Evolutionary conservation across 2,888 invertebrate genomes (phyloP).

Genomic region (Apocheima hispidaria): DNA sequence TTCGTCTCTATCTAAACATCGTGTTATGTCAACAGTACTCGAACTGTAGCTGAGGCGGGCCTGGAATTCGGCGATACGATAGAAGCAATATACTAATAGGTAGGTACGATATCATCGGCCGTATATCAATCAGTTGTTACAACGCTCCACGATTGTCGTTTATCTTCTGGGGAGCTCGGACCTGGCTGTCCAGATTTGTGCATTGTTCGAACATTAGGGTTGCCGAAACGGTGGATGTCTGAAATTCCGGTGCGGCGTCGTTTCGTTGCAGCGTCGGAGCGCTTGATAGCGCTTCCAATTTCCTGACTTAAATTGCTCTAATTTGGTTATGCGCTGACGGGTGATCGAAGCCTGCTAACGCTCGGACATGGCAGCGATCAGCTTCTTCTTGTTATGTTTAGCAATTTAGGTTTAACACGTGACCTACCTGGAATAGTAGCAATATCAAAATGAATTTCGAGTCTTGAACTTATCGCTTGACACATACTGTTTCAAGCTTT

Average conservation of each 20-base stretch:
- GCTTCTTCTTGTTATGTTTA: slow-evolving; percentile 59
- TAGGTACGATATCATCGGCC: slow-evolving; percentile 75
- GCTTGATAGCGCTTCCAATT: slow-evolving; percentile 84
- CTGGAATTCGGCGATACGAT: slow-evolving; percentile 76
- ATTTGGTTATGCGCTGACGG: slow-evolving; percentile 83
- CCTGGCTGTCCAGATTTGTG: slow-evolving; percentile 83
- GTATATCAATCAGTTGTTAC: slow-evolving; percentile 86
- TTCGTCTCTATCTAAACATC: slow-evolving; percentile 75
- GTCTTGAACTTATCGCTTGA: neutral
- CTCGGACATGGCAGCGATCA: slow-evolving; percentile 61
- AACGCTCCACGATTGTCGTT: slow-evolving; percentile 82
- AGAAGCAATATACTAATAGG: slow-evolving; percentile 52
- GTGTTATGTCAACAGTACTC: slow-evolving; percentile 81
- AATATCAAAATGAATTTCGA: slow-evolving; percentile 9
- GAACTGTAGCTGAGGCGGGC: slow-evolving; percentile 80
- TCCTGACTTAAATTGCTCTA: slow-evolving; percentile 86
- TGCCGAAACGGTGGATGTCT: slow-evolving; percentile 77
- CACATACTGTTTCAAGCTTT: too few relatives aligned
- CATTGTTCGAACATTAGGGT: slow-evolving; percentile 84
- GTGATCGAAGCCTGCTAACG: slow-evolving; percentile 76
- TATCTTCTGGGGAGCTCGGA: slow-evolving; percentile 81
- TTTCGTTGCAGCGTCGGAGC: slow-evolving; percentile 69
- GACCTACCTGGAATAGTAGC: slow-evolving; percentile 35
- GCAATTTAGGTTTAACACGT: slow-evolving; percentile 25
- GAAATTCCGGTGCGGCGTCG: slow-evolving; percentile 78